Conservation (phyloP, 2,888 invertebrate genomes). For the Noctua comes region DNA sequence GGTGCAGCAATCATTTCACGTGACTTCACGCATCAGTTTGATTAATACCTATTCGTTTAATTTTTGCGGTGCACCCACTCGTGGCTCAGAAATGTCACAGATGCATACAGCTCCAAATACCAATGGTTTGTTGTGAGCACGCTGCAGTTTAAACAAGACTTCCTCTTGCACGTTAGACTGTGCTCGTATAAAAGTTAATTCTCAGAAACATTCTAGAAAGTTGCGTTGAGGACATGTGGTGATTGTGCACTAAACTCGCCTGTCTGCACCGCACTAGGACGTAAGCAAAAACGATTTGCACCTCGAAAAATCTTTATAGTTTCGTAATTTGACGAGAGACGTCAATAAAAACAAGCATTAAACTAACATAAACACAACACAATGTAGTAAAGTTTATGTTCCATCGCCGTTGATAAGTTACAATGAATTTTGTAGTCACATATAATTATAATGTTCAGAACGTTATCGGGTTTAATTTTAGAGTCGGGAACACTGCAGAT, state of each 20-base stretch:
- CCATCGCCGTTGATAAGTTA: conserved; percentile 67
- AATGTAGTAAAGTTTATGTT: conserved; percentile 62
- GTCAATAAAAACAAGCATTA: conserved; percentile 57
- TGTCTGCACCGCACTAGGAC: conserved; percentile 36
- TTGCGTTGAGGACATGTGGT: conserved; percentile 68
- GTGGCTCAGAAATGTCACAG: conserved; percentile 14
- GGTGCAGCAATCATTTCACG: conserved; percentile 35
- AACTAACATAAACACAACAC: conserved; percentile 61
- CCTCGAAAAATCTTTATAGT: conserved; percentile 40
- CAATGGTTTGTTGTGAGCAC: conserved; percentile 35
- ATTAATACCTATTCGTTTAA: conserved; percentile 27
- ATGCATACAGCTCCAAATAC: conserved; percentile 2
- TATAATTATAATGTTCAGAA: conserved; percentile 56
- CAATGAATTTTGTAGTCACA: conserved; percentile 65
- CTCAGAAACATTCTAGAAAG: conserved; percentile 77
- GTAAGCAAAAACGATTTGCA: conserved; percentile 44
- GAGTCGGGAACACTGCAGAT: conserved; percentile 67
- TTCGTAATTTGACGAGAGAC: conserved; percentile 48
- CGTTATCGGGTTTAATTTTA: conserved; percentile 75
- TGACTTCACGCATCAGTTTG: conserved; percentile 31
- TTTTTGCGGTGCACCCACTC: conserved; percentile 29
- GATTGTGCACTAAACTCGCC: conserved; percentile 55
- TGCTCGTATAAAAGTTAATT: conserved; percentile 43
- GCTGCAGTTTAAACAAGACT: conserved; percentile 27
- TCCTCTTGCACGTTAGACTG: conserved; percentile 18